Evolutionary conservation across 2,888 invertebrate genomes (phyloP).

Genomic region (Ephialtes manifestator): DNA sequence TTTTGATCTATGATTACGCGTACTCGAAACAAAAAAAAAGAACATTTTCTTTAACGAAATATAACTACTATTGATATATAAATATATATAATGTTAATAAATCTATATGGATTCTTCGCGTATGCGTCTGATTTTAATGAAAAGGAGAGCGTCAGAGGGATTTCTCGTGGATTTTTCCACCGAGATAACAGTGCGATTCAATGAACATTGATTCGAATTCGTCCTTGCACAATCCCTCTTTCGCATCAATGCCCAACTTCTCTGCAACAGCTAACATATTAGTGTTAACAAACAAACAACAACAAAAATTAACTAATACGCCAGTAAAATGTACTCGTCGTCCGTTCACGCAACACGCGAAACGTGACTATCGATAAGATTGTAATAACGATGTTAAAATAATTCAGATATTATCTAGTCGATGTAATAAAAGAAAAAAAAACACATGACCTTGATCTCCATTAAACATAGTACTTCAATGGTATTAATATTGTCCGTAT

Average conservation of each 20-base stretch:
- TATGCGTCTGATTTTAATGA: conserved; percentile 61
- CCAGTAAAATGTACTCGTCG: conserved; percentile 67
- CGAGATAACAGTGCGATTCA: conserved; percentile 7
- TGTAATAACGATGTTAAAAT: conserved; percentile 69
- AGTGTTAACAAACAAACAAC: conserved; percentile 47
- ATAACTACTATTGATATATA: conserved; percentile 54
- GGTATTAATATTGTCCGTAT: conserved; percentile 57
- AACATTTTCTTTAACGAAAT: conserved; percentile 56
- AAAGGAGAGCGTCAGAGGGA: conserved; percentile 50
- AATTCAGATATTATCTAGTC: conserved; percentile 69
- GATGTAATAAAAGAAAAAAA: conserved; percentile 65
- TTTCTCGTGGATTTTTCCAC: conserved; percentile 6
- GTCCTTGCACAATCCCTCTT: conserved; percentile 33
- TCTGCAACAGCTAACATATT: conserved; percentile 56
- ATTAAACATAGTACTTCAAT: conserved; percentile 50
- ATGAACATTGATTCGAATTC: conserved; percentile 9
- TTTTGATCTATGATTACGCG: conserved; percentile 68
- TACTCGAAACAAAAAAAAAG: conserved; percentile 49
- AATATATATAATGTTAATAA: conserved; percentile 62
- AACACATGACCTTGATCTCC: conserved; percentile 50
- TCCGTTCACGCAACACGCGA: conserved; percentile 55
- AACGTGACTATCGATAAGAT: conserved; percentile 67
- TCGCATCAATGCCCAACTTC: conserved; percentile 46
- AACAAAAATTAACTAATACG: conserved; percentile 53
- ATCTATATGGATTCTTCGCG: conserved; percentile 62